These are phyloP conservation scores for Steatocranus sp. DNA, from an alignment of 2,797 vertebrate genomes.

Conservation along the genomic window DNA sequence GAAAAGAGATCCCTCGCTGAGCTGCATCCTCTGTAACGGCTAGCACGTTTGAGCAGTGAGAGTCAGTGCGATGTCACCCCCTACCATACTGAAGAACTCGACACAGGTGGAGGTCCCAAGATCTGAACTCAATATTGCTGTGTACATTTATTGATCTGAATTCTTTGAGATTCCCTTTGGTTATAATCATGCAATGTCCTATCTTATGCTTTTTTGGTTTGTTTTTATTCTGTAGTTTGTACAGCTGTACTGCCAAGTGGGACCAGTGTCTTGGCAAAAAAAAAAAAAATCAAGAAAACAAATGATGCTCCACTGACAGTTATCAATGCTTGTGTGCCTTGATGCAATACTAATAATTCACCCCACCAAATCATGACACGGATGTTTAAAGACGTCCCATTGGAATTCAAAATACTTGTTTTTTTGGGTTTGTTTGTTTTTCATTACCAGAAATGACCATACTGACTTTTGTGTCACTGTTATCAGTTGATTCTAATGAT, in stretches of 20 bases:
- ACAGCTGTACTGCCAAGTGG: conserved; percentile 76
- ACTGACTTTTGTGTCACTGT: conserved; percentile 48
- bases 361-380: conserved; percentile 54
- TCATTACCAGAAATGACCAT: conserved; percentile 37
- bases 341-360: conserved; percentile 73
- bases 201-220: conserved; percentile 23
- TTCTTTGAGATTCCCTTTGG: conserved; percentile 61
- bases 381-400: background rate
- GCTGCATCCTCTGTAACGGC: conserved; percentile 72
- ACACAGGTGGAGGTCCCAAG: conserved; percentile 34
- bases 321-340: conserved; percentile 82
- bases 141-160: conserved; percentile 76
- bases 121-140: conserved; percentile 44
- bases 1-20: conserved; percentile 61
- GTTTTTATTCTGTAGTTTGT: conserved; percentile 68
- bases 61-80: conserved; percentile 38
- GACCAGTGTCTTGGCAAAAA: conserved; percentile 79
- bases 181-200: conserved; percentile 56
- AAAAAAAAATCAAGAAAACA: conserved; percentile 15
- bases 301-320: conserved; percentile 59
- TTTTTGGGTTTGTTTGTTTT: conserved; percentile 27
- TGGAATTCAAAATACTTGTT: background rate
- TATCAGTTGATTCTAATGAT: conserved; percentile 53
- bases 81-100: conserved; percentile 57
- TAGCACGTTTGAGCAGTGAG: conserved; percentile 14